phyloP scores from a whole-genome alignment of 2,113 vertebrate species.

The Dromiciops gliroides region DNA sequence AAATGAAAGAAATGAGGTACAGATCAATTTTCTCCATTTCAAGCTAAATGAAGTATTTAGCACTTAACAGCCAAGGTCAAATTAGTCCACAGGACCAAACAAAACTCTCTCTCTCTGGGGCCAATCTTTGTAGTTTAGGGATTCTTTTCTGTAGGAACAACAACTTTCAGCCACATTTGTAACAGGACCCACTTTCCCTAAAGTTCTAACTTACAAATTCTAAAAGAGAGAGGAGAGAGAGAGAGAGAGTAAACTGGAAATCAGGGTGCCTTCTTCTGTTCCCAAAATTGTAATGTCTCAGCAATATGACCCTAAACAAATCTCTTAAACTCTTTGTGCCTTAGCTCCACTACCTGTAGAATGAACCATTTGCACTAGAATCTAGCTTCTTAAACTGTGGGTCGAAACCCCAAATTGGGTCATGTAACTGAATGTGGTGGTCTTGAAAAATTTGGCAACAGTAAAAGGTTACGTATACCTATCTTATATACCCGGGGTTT shows the following conservation, averaged over 20 bases:
- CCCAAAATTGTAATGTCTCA: constrained; percentile 8
- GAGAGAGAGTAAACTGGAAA: background rate
- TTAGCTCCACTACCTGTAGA: background rate
- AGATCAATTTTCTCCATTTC: constrained; percentile 35
- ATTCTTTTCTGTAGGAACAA: constrained; percentile 21
- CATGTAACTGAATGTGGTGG: too few species aligned
- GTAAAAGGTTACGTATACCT: too few species aligned
- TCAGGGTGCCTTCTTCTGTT: too few species aligned
- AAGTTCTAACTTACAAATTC: constrained; percentile 40
- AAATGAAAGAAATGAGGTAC: constrained; percentile 5
- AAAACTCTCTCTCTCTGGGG: constrained; percentile 28
- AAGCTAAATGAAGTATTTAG: constrained; percentile 49
- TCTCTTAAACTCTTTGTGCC: background rate
- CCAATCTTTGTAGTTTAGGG: constrained; percentile 26
- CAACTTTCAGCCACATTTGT: constrained; percentile 24
- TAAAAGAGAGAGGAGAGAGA: background rate
- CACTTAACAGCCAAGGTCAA: constrained; percentile 20
- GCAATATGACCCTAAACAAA: background rate
- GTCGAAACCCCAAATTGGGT: too few species aligned
- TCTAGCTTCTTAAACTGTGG: too few species aligned
- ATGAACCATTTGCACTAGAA: background rate
- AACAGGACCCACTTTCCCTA: constrained; percentile 7
- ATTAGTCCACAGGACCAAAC: constrained; percentile 30
- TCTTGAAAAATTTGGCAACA: too few species aligned
- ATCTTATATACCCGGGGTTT: too few species aligned